Conservation (phyloP, 2,113 vertebrate genomes). For the Micromys minutus region DNA sequence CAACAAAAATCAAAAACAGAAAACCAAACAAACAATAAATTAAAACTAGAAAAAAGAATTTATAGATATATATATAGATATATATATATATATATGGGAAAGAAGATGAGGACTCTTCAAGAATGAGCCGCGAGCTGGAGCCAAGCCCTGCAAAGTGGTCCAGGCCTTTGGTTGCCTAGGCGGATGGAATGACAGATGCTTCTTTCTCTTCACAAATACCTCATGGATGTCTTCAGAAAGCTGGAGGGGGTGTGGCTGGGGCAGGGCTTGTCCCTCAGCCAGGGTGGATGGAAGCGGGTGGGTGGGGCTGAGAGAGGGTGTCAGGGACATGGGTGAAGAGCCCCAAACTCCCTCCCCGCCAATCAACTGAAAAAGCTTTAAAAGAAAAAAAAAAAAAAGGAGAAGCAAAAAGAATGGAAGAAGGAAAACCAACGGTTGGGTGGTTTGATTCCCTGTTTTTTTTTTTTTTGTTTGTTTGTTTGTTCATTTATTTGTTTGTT, state of each 20-base stretch:
- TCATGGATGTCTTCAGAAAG: conserved; percentile 83
- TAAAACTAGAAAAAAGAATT: conserved; percentile 81
- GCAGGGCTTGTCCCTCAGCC: conserved; percentile 73
- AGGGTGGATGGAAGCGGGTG: conserved; percentile 60
- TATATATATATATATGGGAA: conserved; percentile 82
- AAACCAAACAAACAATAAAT: conserved; percentile 80
- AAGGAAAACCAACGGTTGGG: conserved; percentile 71
- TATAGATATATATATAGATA: conserved; percentile 82
- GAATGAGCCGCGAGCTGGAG: conserved; percentile 69
- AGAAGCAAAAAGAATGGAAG: conserved; percentile 72
- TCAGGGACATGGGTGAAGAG: conserved; percentile 73
- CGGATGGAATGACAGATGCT: conserved; percentile 72
- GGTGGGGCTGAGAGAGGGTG: conserved; percentile 74
- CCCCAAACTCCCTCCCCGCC: conserved; percentile 62
- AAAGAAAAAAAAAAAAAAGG: conserved; percentile 57
- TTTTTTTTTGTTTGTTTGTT: conserved; percentile 47
- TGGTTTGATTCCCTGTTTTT: conserved; percentile 71
- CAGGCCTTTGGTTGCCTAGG: conserved; percentile 67
- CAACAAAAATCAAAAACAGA: conserved; percentile 29
- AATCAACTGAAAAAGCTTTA: conserved; percentile 82
- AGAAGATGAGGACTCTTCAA: conserved; percentile 77
- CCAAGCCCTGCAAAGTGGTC: conserved; percentile 69
- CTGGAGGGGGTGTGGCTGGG: conserved; percentile 60
- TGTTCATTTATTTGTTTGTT: conserved; percentile 1
- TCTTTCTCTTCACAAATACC: conserved; percentile 86